Evolutionary conservation across 2,888 invertebrate species (phyloP).

Genomic region (Odontomyia ornata): DNA sequence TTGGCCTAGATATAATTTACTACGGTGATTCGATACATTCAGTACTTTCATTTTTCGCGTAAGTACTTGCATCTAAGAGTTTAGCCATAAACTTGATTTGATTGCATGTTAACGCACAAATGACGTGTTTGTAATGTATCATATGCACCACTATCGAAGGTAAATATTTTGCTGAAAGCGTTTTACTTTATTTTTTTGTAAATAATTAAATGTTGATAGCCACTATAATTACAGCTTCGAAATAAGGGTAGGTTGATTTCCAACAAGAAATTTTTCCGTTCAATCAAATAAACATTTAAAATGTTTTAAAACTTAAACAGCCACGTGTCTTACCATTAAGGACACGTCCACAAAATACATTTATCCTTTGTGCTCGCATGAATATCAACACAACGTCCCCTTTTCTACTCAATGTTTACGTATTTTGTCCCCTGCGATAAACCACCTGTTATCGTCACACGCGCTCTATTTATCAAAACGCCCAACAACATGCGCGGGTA

Average conservation of each 20-base stretch:
- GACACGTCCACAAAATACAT: neutral
- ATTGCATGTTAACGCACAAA: neutral
- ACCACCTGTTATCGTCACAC: conserved; percentile 35
- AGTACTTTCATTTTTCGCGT: neutral
- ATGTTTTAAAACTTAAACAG: too few species aligned
- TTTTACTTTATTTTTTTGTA: too few species aligned
- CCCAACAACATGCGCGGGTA: neutral
- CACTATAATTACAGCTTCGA: too few species aligned
- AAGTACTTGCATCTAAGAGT: neutral
- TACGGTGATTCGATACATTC: neutral
- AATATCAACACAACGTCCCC: neutral
- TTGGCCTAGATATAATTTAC: neutral
- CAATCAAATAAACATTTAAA: too few species aligned
- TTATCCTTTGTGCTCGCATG: neutral
- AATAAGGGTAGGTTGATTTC: too few species aligned
- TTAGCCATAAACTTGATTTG: neutral
- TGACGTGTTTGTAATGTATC: neutral
- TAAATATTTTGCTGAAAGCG: too few species aligned
- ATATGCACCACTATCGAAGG: neutral
- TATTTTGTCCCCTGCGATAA: neutral
- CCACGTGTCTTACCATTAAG: neutral
- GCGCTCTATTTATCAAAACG: neutral
- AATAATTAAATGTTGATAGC: too few species aligned
- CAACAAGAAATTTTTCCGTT: too few species aligned
- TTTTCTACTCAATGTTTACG: neutral